A percentile compares a stretch with the other conserved stretches of the same genome.
These are phyloP conservation scores for Exocentrus adspersus DNA, from an alignment of 2,888 invertebrate genomes.

Conservation along the genomic window DNA sequence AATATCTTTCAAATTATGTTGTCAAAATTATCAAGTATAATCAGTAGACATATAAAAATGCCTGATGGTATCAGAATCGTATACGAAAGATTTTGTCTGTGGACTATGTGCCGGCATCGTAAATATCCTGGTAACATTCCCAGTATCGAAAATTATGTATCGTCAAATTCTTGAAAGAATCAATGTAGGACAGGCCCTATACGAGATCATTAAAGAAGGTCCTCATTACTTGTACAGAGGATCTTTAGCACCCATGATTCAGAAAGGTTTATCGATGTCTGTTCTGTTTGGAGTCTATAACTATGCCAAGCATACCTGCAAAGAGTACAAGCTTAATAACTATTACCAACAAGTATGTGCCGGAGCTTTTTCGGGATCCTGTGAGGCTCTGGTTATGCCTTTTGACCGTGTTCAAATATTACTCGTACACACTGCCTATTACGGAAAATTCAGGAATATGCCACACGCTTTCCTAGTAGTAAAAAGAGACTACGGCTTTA, in stretches of 20 bases:
- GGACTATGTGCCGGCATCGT: slow-evolving; percentile 39
- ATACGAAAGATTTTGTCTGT: slow-evolving; percentile 36
- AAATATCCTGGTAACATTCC: slow-evolving; percentile 38
- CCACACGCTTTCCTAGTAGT: slow-evolving; percentile 33
- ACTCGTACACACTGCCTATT: slow-evolving; percentile 36
- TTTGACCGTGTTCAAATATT: slow-evolving; percentile 44
- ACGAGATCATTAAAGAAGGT: slow-evolving; percentile 37
- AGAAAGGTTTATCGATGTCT: slow-evolving; percentile 36
- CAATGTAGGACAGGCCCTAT: slow-evolving; percentile 25
- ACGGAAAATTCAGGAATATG: slow-evolving; percentile 41
- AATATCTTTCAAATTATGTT: neutral
- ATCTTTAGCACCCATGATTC: slow-evolving; percentile 39
- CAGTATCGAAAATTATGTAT: slow-evolving; percentile 44
- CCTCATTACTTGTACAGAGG: slow-evolving; percentile 38
- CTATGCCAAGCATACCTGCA: slow-evolving; percentile 29
- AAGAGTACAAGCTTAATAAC: slow-evolving; percentile 13
- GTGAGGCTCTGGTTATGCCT: slow-evolving; percentile 41
- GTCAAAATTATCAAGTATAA: slow-evolving; percentile 9
- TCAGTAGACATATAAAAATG: neutral
- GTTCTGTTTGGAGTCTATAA: slow-evolving; percentile 43
- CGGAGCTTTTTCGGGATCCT: slow-evolving; percentile 30
- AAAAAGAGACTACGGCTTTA: slow-evolving; percentile 33
- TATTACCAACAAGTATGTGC: slow-evolving; percentile 33
- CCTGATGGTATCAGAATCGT: slow-evolving; percentile 20
- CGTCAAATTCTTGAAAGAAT: slow-evolving; percentile 42